Evolutionary conservation across 1,140 invertebrate species (phyloP), one percentile per base, ranked within the genome.

Genomic region (Diprion similis): DNA sequence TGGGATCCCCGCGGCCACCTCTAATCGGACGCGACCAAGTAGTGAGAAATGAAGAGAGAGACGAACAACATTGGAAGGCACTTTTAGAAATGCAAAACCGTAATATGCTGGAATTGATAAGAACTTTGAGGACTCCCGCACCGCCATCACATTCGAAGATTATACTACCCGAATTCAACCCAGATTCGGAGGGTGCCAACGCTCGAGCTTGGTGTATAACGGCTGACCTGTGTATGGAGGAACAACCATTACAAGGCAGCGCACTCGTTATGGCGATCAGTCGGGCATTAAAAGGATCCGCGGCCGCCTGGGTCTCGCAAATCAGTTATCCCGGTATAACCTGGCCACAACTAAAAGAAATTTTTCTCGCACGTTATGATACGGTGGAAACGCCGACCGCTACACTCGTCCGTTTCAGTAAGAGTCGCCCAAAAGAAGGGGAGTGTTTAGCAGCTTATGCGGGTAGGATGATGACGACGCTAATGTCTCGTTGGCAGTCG

Each of bases 261-360:
- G 67, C 73, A 19, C 46, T 76, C 18, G 73, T 76, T 74, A 15
- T 76, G 10, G 48, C 68, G 10, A 46, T 76, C 51, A 72, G 65
- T 59, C 51, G 51, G 11, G 51, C 51, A 7, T 15, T 59, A 8
- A 59, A n/a, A 59, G 74, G 74, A 65, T 65, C 69, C 8, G 76
- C 73, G 9, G 71, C 76, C 10, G 46, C 46, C 6, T 75, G 73
- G 73, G 47, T 75, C 15, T 11, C 73, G 17, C 69, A 72, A 45
- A 66, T 75, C 6, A 46, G 68, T 13, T 72, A 51, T 18, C 48
- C 70, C 6, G 47, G 66, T 10, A 71, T 77, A 13, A 75, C 68
- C n/a, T 77, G 76, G 75, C 37, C 17, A 59, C 48, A 76, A 66
- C 75, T 75, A 45, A 76, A 71, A 68, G 70, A 64, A 59, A 19